Evolutionary conservation across 1,140 invertebrate genomes (phyloP), one percentile per base, ranked within the genome.

Genomic region (Asobara japonica): DNA sequence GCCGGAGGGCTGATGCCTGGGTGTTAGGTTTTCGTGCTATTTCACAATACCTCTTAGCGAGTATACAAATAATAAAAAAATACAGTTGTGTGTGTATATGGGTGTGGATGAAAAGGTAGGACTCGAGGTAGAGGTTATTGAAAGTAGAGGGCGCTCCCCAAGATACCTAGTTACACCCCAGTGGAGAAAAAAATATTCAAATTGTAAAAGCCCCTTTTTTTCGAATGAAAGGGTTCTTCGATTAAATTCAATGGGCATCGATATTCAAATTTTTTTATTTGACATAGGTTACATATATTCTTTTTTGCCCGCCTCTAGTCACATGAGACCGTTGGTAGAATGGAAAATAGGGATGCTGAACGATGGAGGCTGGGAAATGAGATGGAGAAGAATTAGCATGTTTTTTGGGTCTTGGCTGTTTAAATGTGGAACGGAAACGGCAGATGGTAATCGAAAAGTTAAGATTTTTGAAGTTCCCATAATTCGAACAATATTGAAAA

Each of bases 231-330:
- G 78, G 80, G 83, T 85, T 85, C 86, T 87, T 87, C 86, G 85
- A 87, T 87, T 79, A 80, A 79, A 86, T 86, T 87, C 86, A 87
- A 87, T 86, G 80, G 84, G 84, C 84, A 87, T 87, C 86, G 86
- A 87, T 87, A 87, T 87, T 87, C 86, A 87, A 87, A 87, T 87
- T 86, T 86, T n/a, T n/a, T 2, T 31, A 83, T 86, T 85, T 85
- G 83, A 86, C 77, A 80, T 78, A 82, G 81, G 81, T 82, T 77
- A 56, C 67, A 64, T 64, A 69, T 69, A 68, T 33, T 65, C 27
- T 70, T 38, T 20, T 60, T 77, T 72, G 56, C 73, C 75, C 73
- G 68, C 71, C 51, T 74, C 65, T 65, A 70, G 68, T 72, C 66
- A 31, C 29, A 27, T 16, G 29, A 62, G 22, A 60, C 56, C 60